Evolutionary conservation across 2,113 vertebrate species (phyloP), one percentile per base, ranked within the genome.

Genomic region (Phaethon lepturus): DNA sequence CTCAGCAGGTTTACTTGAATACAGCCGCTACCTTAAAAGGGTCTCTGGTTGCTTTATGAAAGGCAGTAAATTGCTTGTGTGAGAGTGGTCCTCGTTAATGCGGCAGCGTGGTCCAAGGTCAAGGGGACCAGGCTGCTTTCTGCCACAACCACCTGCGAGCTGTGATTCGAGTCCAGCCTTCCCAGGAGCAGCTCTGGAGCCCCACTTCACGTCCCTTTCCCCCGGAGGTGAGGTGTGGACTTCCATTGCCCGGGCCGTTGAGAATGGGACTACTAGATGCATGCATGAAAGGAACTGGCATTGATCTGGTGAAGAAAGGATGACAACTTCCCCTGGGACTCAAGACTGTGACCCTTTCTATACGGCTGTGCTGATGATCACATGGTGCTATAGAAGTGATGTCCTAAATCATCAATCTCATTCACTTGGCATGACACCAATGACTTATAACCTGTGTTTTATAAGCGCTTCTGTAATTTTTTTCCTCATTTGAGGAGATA

Each of bases 181-280:
- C 11, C 62, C 49, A 47, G 58, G 26, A 52, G 14, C 52, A 38
- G 14, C 38, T 86, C 23, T 76, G 40, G 53, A 86, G 33, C 33
- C 22, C n/a, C 17, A 5, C 17, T 38, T 63, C 29, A 11, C 2
- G 1, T 58, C 18, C 4, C 8, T 77, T 89, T 59, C 15, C 31
- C 17, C 4, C 1, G 1, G 19, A 25, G 2, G 1, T 64, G 35
- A 59, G 28, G 4, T 35, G 11, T 42, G 42, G 31, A 8, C 28
- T 82, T 63, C 3, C 0, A 0, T 80, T 89, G 33, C 53, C 3
- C 19, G 62, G 8, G 31, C 28, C 11, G 4, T 17, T 66, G 64
- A 71, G 66, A 91, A 18, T 23, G 33, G 19, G 28, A 28, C 60
- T 78, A 28, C 24, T 4, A 42, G 47, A 40, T 49, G 24, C 6